phyloP scores from a whole-genome alignment of 2,797 vertebrate species.

The Enoplosus armatus region DNA sequence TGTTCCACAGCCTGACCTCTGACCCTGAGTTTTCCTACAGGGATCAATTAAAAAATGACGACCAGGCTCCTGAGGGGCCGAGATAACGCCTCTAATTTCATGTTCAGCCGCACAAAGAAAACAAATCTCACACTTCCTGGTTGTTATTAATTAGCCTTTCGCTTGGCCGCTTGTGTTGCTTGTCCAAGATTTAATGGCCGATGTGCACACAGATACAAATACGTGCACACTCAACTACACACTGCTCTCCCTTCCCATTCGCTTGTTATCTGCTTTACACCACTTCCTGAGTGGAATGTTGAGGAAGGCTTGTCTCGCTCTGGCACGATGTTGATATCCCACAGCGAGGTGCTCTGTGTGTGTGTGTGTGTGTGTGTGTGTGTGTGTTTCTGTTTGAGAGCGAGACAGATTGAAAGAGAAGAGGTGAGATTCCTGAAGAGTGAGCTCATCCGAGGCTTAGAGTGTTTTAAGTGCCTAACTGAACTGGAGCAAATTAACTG shows the following conservation, averaged over 20 bases:
- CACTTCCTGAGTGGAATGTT: constrained; percentile 78
- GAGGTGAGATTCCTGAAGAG: constrained; percentile 57
- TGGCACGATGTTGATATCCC: constrained; percentile 64
- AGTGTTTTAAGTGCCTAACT: constrained; percentile 19
- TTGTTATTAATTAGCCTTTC: constrained; percentile 85
- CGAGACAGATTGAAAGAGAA: constrained; percentile 9
- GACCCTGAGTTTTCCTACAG: constrained; percentile 25
- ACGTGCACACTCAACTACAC: not conserved
- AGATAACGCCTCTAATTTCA: constrained; percentile 91
- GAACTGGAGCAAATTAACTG: constrained; percentile 11
- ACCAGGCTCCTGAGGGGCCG: constrained; percentile 87
- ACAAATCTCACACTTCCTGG: constrained; percentile 88
- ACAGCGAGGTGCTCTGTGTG: constrained; percentile 15
- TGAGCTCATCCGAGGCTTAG: constrained; percentile 56
- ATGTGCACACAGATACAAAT: constrained; percentile 31
- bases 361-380: constrained; percentile 22
- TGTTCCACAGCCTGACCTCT: constrained; percentile 38
- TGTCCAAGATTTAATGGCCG: constrained; percentile 48
- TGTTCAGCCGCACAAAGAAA: constrained; percentile 87
- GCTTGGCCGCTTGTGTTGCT: constrained; percentile 42
- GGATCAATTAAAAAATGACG: constrained; percentile 56
- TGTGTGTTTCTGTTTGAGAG: constrained; percentile 24
- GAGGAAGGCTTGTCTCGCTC: constrained; percentile 67
- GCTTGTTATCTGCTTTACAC: constrained; percentile 74
- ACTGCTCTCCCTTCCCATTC: constrained; percentile 28